Evolutionary conservation across 2,888 invertebrate species (phyloP).

Genomic region (Poecilus cupreus): DNA sequence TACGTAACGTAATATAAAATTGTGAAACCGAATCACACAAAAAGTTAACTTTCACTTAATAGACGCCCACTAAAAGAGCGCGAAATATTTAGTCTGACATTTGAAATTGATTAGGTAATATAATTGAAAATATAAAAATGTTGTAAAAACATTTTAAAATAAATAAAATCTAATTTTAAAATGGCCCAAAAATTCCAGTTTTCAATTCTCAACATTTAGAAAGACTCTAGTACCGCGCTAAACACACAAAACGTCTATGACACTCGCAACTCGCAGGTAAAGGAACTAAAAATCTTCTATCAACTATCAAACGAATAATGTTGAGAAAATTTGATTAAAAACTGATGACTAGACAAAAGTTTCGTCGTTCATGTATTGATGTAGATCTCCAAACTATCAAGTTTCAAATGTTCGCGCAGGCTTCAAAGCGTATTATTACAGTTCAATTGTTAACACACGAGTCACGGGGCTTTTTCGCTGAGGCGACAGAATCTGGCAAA

Average conservation of each 20-base stretch:
- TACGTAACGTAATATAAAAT: background rate
- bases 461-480: no score
- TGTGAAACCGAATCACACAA: no score
- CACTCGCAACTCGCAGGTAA: background rate
- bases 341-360: constrained; percentile 9
- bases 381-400: background rate
- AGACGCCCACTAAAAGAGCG: no score
- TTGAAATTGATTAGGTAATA: no score
- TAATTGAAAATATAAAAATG: no score
- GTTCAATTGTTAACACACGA: no score
- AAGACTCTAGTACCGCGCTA: background rate
- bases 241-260: background rate
- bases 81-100: no score
- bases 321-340: background rate
- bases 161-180: no score
- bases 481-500: no score
- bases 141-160: no score
- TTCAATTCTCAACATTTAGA: background rate
- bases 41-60: no score
- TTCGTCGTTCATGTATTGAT: background rate
- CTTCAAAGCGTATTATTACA: background rate
- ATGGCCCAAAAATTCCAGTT: no score
- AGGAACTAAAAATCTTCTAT: background rate
- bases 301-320: background rate
- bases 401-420: background rate